Base-by-base conservation (phyloP, 1,140 invertebrate species). In the Euura lappo region DNA sequence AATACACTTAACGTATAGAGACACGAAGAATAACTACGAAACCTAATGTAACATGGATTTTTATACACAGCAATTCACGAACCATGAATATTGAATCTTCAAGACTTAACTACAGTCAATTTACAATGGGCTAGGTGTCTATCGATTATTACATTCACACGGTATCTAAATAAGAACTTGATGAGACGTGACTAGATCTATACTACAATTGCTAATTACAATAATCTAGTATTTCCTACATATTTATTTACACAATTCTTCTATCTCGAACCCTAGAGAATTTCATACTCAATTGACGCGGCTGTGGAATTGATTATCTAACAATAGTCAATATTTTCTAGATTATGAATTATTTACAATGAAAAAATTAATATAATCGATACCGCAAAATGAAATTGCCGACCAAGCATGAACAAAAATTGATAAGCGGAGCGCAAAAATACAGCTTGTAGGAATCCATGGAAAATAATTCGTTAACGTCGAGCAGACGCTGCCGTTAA, bases 11-110 rank as follows among this genome's bases (percentile, higher is more conserved):
- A 60, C 51, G 8, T 60, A n/a, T 60, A 2, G 51, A 60, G n/a
- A 5, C n/a, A 60, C n/a, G n/a, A 8, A 60, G 51, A 2, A 10
- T n/a, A 5, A 60, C 51, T n/a, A 60, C n/a, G 8, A 60, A 60
- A 10, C n/a, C 51, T 60, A 60, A 60, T 60, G 51, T 60, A n/a
- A 60, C n/a, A 60, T 60, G 51, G n/a, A 60, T 60, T 60, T 60
- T 10, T 5, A 60, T n/a, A 60, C 51, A n/a, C n/a, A n/a, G n/a
- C n/a, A n/a, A n/a, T 60, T 60, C 51, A 60, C 51, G 51, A 60
- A n/a, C n/a, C 51, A 60, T 60, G 4, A 10, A 8, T 2, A 60
- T 2, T 10, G 51, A 60, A 60, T n/a, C n/a, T n/a, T n/a, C n/a
- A n/a, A n/a, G n/a, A 60, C n/a, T 60, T 60, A n/a, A 60, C 51